A percentile compares a stretch with the other conserved stretches of the same genome.
Conservation (phyloP, 2,888 invertebrate genomes). For the Cotesia congregata region DNA sequence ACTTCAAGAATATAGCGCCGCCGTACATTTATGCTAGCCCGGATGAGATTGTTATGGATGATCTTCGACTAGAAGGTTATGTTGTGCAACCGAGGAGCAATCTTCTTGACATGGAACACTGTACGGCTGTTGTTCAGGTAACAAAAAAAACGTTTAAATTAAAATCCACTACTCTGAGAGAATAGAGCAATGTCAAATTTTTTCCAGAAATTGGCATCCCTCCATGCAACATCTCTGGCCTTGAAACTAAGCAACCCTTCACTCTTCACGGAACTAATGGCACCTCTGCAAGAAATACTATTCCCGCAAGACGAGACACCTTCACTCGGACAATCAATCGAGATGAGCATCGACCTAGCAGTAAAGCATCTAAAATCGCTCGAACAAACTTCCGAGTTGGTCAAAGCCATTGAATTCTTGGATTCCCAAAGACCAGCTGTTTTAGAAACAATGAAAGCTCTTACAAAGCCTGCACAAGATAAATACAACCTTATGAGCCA, state of each 20-base stretch:
- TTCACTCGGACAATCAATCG: constrained; percentile 47
- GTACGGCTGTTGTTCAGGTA: constrained; percentile 53
- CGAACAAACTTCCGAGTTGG: constrained; percentile 42
- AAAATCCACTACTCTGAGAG: background rate
- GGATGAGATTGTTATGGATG: constrained; percentile 56
- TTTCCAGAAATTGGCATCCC: constrained; percentile 54
- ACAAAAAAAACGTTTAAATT: constrained; percentile 1
- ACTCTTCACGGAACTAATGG: constrained; percentile 48
- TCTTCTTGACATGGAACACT: constrained; percentile 55
- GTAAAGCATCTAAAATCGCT: constrained; percentile 48
- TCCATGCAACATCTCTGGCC: constrained; percentile 56
- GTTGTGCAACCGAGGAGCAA: constrained; percentile 49
- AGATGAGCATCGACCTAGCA: constrained; percentile 42
- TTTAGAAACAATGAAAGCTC: constrained; percentile 41
- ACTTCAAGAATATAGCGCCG: constrained; percentile 50
- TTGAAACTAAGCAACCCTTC: constrained; percentile 49
- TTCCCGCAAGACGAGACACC: constrained; percentile 49
- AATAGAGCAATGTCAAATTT: background rate
- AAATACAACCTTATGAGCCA: constrained; percentile 57
- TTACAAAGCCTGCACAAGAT: constrained; percentile 40
- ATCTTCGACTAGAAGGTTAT: constrained; percentile 52
- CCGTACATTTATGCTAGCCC: constrained; percentile 51
- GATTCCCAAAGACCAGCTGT: constrained; percentile 33
- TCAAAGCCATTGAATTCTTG: constrained; percentile 43
- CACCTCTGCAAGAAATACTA: constrained; percentile 50